Conservation (phyloP, 2,797 vertebrate genomes). For the Hephaestus fuliginosus region DNA sequence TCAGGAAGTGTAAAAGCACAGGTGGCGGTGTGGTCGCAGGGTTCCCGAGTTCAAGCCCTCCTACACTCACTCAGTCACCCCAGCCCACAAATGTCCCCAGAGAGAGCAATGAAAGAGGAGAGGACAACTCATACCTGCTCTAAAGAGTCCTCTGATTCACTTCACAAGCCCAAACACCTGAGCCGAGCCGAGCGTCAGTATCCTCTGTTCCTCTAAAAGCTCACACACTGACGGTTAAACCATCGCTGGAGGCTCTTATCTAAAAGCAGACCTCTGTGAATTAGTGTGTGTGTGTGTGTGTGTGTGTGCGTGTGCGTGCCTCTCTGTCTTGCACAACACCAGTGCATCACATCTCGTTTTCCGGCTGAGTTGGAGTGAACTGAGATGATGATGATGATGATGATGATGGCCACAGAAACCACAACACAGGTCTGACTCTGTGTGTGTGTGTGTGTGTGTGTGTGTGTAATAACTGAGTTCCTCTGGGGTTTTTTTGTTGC, state of each 20-base stretch:
- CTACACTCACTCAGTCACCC: conserved; percentile 14
- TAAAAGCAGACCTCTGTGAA: not conserved
- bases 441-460: not conserved
- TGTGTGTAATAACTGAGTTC: conserved; percentile 32
- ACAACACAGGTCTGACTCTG: conserved; percentile 11
- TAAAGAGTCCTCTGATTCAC: conserved; percentile 3
- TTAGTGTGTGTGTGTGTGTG: not conserved
- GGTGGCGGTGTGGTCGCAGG: not conserved
- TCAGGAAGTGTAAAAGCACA: conserved; percentile 27
- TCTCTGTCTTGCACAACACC: conserved; percentile 57
- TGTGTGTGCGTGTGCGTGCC: not conserved
- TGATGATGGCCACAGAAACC: conserved; percentile 58
- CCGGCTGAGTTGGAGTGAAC: conserved; percentile 35
- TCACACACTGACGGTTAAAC: conserved; percentile 1
- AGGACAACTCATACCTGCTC: conserved; percentile 48
- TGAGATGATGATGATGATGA: conserved; percentile 24
- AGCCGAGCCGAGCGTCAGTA: not conserved
- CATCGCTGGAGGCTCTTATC: conserved; percentile 3
- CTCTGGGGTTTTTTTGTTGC: conserved; percentile 28
- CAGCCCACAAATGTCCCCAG: not conserved
- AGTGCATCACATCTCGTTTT: conserved; percentile 52
- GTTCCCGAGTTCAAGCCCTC: not conserved
- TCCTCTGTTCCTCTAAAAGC: not conserved
- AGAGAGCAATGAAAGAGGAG: not conserved
- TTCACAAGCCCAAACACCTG: not conserved